phyloP scores from a whole-genome alignment of 2,797 vertebrate genomes.

The Darevskia nairensis region DNA sequence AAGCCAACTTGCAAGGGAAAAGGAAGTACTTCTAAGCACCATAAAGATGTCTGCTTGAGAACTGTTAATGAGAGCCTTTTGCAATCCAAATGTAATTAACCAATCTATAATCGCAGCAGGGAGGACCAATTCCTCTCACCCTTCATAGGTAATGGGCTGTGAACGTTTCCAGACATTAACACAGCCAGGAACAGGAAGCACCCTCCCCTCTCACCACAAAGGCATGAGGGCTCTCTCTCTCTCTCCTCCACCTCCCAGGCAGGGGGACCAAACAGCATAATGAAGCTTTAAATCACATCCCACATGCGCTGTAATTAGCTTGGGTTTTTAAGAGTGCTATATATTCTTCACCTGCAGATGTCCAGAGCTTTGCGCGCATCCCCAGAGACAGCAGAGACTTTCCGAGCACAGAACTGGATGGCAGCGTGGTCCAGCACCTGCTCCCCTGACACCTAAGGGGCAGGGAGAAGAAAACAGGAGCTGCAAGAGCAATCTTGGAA shows the following conservation, averaged over 20 bases:
- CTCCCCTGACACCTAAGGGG: conserved; percentile 81
- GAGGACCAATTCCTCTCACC: conserved; percentile 72
- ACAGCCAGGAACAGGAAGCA: conserved; percentile 51
- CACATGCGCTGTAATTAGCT: conserved; percentile 48
- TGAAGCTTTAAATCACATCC: conserved; percentile 64
- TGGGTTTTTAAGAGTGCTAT: conserved; percentile 43
- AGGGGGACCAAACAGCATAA: conserved; percentile 49
- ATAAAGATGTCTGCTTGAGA: conserved; percentile 79
- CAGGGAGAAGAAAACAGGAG: background rate
- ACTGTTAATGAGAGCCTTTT: conserved; percentile 74
- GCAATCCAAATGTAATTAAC: conserved; percentile 80
- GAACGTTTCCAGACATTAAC: conserved; percentile 73
- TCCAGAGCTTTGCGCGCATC: conserved; percentile 94
- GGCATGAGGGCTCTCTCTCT: conserved; percentile 47
- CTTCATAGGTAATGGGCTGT: conserved; percentile 76
- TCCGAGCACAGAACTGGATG: conserved; percentile 94
- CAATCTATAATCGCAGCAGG: conserved; percentile 77
- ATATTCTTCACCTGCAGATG: conserved; percentile 88
- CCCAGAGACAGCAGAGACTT: conserved; percentile 92
- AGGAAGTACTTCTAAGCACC: conserved; percentile 70
- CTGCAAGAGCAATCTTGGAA: background rate
- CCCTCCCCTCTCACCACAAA: conserved; percentile 54
- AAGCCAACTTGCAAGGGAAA: conserved; percentile 31
- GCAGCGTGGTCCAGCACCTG: conserved; percentile 86
- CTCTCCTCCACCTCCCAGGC: conserved; percentile 40